A percentile compares a stretch with the other conserved stretches of the same genome.
phyloP scores from a whole-genome alignment of 1,140 invertebrate species.

The Chionoecetes opilio region DNA sequence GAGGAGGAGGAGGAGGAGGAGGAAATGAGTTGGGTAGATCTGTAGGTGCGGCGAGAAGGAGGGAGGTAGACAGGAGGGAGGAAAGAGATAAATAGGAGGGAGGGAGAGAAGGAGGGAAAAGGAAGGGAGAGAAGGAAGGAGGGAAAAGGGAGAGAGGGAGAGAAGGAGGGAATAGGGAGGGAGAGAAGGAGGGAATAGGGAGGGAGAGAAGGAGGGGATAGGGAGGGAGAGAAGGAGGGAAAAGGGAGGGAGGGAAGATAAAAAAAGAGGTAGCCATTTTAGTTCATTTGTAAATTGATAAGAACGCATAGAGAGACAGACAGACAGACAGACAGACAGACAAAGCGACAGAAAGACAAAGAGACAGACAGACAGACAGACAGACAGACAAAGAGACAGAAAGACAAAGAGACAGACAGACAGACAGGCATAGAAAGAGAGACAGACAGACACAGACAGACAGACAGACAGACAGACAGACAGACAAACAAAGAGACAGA shows the following conservation, averaged over 20 bases:
- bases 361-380: conserved; percentile 28
- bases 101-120: too few relatives aligned
- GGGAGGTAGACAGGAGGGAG: neutral
- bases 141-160: neutral
- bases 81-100: neutral
- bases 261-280: neutral
- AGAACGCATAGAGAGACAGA: neutral
- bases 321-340: neutral
- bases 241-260: neutral
- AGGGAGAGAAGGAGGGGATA: neutral
- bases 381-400: too few relatives aligned
- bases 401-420: too few relatives aligned
- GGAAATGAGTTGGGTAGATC: neutral
- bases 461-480: conserved; percentile 15
- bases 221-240: neutral
- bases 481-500: neutral
- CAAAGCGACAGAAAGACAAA: conserved; percentile 27
- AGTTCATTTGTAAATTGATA: neutral
- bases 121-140: neutral
- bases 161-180: neutral
- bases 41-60: neutral
- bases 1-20: conserved; percentile 15
- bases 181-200: neutral
- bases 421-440: too few relatives aligned
- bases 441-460: conserved; percentile 22